phyloP scores from a whole-genome alignment of 2,888 invertebrate species.

The Lasioglossum villosulum region DNA sequence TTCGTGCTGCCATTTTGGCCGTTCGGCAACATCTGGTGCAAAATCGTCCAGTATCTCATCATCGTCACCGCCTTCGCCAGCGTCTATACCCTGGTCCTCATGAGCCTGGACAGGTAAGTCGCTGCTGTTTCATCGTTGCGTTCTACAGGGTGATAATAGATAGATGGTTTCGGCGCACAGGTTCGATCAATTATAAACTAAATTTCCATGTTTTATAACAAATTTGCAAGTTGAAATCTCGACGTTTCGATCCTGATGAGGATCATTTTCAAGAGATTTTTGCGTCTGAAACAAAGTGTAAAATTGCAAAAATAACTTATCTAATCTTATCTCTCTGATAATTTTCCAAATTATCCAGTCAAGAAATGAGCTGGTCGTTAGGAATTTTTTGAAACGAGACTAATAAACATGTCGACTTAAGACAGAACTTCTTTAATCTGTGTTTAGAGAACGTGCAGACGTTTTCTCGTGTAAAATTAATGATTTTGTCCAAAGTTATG shows the following conservation, averaged over 20 bases:
- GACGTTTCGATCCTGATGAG: too few species aligned
- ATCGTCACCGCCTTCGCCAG: constrained; percentile 97
- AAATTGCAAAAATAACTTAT: too few species aligned
- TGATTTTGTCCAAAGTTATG: neutral
- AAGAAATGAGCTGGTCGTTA: neutral
- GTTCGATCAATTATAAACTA: too few species aligned
- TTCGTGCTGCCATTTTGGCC: constrained; percentile 96
- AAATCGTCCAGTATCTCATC: constrained; percentile 95
- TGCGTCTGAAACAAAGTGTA: too few species aligned
- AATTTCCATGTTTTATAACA: too few species aligned
- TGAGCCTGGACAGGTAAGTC: constrained; percentile 92
- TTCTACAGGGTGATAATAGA: too few species aligned
- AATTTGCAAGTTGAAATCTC: too few species aligned
- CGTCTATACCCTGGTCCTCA: constrained; percentile 96
- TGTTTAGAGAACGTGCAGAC: neutral
- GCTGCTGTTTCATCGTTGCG: neutral
- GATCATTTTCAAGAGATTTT: too few species aligned
- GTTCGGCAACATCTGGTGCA: constrained; percentile 95
- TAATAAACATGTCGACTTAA: neutral
- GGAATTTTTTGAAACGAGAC: neutral
- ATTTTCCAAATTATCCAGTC: neutral
- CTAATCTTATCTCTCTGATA: too few species aligned
- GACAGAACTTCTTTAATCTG: neutral
- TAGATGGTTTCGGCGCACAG: too few species aligned
- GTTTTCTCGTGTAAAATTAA: neutral